Evolutionary conservation across 2,888 invertebrate genomes (phyloP).

Genomic region (Erynnis tages): DNA sequence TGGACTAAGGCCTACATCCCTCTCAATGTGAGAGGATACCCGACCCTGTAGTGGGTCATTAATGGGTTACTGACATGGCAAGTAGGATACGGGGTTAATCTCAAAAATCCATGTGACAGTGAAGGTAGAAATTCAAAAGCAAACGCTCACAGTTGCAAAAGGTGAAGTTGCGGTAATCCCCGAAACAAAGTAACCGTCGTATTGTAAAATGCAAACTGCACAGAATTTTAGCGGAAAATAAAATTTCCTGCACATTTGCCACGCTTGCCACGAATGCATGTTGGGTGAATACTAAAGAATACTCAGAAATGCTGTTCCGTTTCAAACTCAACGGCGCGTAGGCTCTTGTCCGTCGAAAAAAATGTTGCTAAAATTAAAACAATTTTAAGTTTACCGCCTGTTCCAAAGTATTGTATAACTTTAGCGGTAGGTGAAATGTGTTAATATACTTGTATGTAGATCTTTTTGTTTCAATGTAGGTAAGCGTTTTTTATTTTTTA

Average conservation of each 20-base stretch:
- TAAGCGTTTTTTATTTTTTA: too few species aligned
- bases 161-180: too few species aligned
- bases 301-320: not conserved
- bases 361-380: not conserved
- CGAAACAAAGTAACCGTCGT: not conserved
- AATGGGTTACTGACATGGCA: too few species aligned
- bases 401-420: too few species aligned
- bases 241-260: constrained; percentile 2
- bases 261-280: not conserved
- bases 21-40: too few species aligned
- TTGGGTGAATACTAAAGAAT: constrained; percentile 4
- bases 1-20: too few species aligned
- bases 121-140: not conserved
- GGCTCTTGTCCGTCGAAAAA: constrained; percentile 1
- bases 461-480: too few species aligned
- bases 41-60: too few species aligned
- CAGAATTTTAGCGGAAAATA: not conserved
- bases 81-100: not conserved
- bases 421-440: too few species aligned
- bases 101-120: not conserved
- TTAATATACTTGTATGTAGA: too few species aligned
- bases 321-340: constrained; percentile 1
- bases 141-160: too few species aligned
- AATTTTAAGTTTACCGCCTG: not conserved
- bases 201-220: not conserved